These are phyloP conservation scores for Zaprionus davidi DNA, from an alignment of 1,140 invertebrate genomes.

Conservation along the genomic window DNA sequence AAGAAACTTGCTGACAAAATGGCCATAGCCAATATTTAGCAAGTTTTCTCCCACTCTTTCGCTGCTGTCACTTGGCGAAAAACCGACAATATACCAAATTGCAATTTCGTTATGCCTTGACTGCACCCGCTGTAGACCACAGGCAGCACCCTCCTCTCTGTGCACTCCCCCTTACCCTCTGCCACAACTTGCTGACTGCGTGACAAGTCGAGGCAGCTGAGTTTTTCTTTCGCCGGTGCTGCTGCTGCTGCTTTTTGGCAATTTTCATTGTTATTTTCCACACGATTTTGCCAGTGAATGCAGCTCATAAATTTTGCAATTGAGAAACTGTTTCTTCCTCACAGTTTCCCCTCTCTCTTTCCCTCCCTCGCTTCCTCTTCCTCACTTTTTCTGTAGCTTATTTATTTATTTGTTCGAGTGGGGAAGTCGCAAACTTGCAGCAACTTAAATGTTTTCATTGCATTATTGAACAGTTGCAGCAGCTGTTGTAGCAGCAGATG, in stretches of 20 bases:
- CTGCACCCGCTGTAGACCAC: not conserved
- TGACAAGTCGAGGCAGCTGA: constrained; percentile 20
- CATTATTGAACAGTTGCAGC: constrained; percentile 71
- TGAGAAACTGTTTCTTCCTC: constrained; percentile 39
- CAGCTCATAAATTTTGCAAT: constrained; percentile 76
- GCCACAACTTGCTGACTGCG: not conserved
- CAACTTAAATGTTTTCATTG: constrained; percentile 75
- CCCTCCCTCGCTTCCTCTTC: not conserved
- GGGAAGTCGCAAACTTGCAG: constrained; percentile 46
- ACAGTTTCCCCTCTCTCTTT: not conserved
- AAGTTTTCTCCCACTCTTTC: not conserved
- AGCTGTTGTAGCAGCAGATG: constrained; percentile 36
- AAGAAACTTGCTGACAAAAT: constrained; percentile 7
- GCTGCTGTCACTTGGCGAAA: constrained; percentile 2
- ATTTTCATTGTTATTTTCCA: constrained; percentile 75
- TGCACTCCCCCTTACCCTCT: not conserved
- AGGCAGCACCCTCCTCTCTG: not conserved
- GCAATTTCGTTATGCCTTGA: constrained; percentile 7
- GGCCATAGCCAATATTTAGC: constrained; percentile 8
- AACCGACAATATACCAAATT: constrained; percentile 24
- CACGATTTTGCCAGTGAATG: constrained; percentile 65
- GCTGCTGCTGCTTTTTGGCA: constrained; percentile 32
- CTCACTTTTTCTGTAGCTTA: not conserved
- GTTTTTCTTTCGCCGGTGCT: constrained; percentile 16
- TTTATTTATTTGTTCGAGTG: constrained; percentile 12